These are phyloP conservation scores for Eira barbara DNA, from an alignment of 2,113 vertebrate species.

Conservation along the genomic window DNA sequence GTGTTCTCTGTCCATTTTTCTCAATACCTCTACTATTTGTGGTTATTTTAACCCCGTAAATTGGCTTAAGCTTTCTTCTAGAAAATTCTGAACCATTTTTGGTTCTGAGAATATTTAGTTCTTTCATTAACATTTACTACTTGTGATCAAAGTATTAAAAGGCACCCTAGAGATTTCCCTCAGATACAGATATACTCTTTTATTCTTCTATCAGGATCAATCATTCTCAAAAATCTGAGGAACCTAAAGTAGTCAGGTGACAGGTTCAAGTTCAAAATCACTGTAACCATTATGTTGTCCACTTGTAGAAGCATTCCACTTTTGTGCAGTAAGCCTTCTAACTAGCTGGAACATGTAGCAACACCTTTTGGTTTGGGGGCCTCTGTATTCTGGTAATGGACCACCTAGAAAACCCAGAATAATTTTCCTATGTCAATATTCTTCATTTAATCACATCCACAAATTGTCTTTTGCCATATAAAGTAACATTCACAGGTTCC, in stretches of 20 bases:
- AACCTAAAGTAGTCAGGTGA: background rate
- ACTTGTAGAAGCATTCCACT: background rate
- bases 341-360: background rate
- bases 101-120: background rate
- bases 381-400: background rate
- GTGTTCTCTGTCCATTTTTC: background rate
- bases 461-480: background rate
- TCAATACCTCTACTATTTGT: background rate
- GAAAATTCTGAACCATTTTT: background rate
- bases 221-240: background rate
- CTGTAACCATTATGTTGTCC: background rate
- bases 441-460: background rate
- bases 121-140: background rate
- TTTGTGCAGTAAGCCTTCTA: background rate
- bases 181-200: background rate
- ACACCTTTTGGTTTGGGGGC: rapidly evolving
- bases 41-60: background rate
- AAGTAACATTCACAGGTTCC: background rate
- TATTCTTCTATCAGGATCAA: background rate
- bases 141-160: background rate
- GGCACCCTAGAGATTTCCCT: background rate
- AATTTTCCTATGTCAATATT: background rate
- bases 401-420: background rate
- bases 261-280: background rate
- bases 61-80: background rate